Percentiles rank a stretch among this genome's conserved stretches.
phyloP scores from a whole-genome alignment of 2,888 invertebrate genomes.

The Helleia helle region DNA sequence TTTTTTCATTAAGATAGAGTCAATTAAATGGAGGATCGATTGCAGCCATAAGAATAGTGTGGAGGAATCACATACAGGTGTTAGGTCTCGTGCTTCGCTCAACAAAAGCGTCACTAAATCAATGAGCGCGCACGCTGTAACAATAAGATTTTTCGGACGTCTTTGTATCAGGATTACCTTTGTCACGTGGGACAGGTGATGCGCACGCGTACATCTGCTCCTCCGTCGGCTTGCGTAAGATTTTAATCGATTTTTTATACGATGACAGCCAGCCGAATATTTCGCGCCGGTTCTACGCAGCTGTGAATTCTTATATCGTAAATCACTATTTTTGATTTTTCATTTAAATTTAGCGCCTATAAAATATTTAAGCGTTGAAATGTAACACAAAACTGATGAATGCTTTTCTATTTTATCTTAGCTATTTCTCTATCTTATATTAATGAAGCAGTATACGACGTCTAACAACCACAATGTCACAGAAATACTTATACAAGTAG shows the following conservation, averaged over 20 bases:
- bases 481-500: no score
- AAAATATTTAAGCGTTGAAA: background rate
- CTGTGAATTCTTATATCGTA: constrained; percentile 26
- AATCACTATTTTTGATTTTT: constrained; percentile 15
- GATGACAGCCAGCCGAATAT: constrained; percentile 63
- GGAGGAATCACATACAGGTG: no score
- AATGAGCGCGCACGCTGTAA: constrained; percentile 40
- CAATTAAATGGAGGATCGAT: no score
- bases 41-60: no score
- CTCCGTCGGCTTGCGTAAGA: constrained; percentile 62
- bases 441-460: no score
- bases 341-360: constrained; percentile 14
- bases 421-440: no score
- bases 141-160: constrained; percentile 45
- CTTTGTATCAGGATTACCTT: constrained; percentile 54
- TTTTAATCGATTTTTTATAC: constrained; percentile 56
- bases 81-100: constrained; percentile 9
- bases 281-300: constrained; percentile 53
- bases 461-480: no score
- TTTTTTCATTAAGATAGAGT: no score
- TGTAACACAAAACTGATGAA: no score
- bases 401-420: no score
- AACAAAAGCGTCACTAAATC: constrained; percentile 40
- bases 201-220: constrained; percentile 68
- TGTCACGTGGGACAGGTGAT: constrained; percentile 68